Base-by-base conservation (phyloP, 2,888 invertebrate species). In the Coenonympha glycerion region DNA sequence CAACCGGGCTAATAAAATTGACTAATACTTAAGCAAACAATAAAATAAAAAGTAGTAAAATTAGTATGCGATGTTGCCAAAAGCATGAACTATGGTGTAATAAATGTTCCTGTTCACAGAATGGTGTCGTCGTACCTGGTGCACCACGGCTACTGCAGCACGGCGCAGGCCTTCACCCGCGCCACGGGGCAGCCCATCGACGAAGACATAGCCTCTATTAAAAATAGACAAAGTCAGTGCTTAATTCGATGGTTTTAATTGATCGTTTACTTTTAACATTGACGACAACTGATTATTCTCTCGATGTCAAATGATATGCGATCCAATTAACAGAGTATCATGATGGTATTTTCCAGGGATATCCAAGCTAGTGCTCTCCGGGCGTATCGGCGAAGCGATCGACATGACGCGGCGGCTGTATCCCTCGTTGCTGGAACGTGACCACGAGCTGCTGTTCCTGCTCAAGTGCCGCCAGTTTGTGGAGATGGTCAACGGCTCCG, bases 381-480 rank as follows among this genome's bases (percentile, higher is more conserved):
- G 99, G 4, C 91, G 95, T 64, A 95, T 99, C 91, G 96, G 97
- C 47, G 97, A 98, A 84, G 98, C 98, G 57, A 95, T 98, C 71
- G 95, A 96, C 71, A 88, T 92, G 62, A 97, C 98, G 53, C 92
- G 93, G 73, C 91, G 93, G 66, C 88, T 96, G 62, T 98, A 97
- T 88, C 98, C 99, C 3, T 95, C 94, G n/a, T 90, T 99, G 56
- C 88, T 99, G 71, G 97, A 98, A 79, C 90, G 92, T 51, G 95
- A 98, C 86, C 92, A 91, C 64, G 96, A 97, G 82, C 90, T 99
- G 66, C 90, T 96, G 76, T 98, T 99, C 87, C 93, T 95, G 89
- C 91, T 99, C 70, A 98, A 98, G 86, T 98, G 98, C 76, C 93
- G 99, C 57, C 98, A 99, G 89, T 99, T 99, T 87, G 95, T 99